Evolutionary conservation across 1,140 invertebrate species (phyloP).

Genomic region (Teleogryllus occipitalis): DNA sequence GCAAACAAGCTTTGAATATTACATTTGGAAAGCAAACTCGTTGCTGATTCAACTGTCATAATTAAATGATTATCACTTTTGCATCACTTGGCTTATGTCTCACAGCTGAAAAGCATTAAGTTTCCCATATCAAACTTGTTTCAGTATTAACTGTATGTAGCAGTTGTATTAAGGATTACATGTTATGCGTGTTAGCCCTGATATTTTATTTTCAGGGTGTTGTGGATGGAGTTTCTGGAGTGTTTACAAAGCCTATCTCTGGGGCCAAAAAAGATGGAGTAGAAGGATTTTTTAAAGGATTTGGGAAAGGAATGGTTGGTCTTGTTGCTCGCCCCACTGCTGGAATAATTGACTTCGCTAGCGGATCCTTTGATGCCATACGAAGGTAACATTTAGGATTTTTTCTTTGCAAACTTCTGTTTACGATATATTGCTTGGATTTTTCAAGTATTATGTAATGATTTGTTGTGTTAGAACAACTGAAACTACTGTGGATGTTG

Average conservation of each 20-base stretch:
- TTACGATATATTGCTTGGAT: background rate
- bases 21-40: no score
- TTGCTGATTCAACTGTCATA: no score
- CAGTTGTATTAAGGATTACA: no score
- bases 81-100: no score
- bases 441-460: background rate
- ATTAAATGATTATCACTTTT: no score
- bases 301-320: constrained; percentile 92
- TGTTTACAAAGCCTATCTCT: constrained; percentile 88
- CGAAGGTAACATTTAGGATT: constrained; percentile 53
- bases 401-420: background rate
- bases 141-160: no score
- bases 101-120: no score
- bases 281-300: constrained; percentile 93
- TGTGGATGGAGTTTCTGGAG: constrained; percentile 87
- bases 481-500: constrained; percentile 66
- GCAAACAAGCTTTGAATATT: no score
- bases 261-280: constrained; percentile 93
- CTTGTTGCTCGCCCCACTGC: constrained; percentile 89
- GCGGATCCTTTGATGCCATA: constrained; percentile 86
- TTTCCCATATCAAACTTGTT: no score
- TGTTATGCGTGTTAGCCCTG: no score
- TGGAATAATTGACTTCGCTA: constrained; percentile 95
- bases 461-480: constrained; percentile 51
- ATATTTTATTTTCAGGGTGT: constrained; percentile 58